Evolutionary conservation across 2,797 vertebrate species (phyloP), one percentile per base, ranked within the genome.

Genomic region (Falco rusticolus): DNA sequence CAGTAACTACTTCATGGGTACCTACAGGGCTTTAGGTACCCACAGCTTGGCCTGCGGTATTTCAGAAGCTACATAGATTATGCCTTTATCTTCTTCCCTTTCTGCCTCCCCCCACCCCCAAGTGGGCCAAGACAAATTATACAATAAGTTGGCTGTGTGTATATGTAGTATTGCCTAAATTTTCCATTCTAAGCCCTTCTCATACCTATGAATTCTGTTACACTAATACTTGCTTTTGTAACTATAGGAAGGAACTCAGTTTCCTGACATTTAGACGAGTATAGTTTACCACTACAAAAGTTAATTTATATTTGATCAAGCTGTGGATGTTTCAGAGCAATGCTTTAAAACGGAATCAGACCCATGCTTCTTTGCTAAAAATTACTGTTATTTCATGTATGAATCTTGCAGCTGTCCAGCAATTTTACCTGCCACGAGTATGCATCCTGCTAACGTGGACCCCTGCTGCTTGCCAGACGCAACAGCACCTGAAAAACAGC

Each of bases 71-170:
- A 14, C 15, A 15, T 1, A 19, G 8, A 11, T 65, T 53, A 11
- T 65, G 22, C 47, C 10, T 45, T 54, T 8, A 14, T 31, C 12
- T 29, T 13, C 17, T 47, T 61, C 33, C 24, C 48, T 53, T 72
- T 21, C 41, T 9, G 0, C 6, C 14, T 13, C 3, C 8, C 31
- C 6, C 6, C 31, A 37, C 6, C 6, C 31, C n/a, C 9, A 34
- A n/a, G 28, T 1, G 6, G 29, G 51, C 53, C 26, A 31, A 60
- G 25, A 63, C 33, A 66, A 75, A 68, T 37, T 5, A 21, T 4
- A 12, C 1, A 16, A 68, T 14, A 60, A 81, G 7, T 1, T 56
- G 16, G 2, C 17, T 7, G 14, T 3, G 10, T 31, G 20, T 34
- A 6, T 13, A 3, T 63, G 29, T 22, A 45, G 10, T 7, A 47